A percentile compares a stretch with the other conserved stretches of the same genome.
Evolutionary conservation across 2,797 vertebrate species (phyloP).

Genomic region (Rhinichthys osculus): DNA sequence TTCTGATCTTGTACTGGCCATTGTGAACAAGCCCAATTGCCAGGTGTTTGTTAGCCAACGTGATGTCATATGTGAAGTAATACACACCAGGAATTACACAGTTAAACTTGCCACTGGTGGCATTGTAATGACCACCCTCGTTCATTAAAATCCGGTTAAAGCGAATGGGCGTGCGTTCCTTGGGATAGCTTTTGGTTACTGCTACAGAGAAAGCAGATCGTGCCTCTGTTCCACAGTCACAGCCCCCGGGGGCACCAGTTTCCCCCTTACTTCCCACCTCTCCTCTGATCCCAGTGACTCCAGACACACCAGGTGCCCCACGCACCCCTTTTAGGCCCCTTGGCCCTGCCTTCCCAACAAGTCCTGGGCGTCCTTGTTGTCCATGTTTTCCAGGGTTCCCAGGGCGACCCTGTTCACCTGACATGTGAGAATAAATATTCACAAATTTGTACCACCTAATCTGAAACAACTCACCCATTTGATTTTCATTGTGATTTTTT

Average conservation of each 20-base stretch:
- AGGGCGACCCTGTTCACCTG: conserved; percentile 86
- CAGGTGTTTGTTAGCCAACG: conserved; percentile 93
- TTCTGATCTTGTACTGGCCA: conserved; percentile 94
- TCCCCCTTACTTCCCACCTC: conserved; percentile 83
- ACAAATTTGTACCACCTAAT: neutral
- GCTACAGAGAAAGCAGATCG: conserved; percentile 95
- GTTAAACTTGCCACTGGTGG: conserved; percentile 90
- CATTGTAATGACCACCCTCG: conserved; percentile 91
- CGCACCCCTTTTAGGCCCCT: conserved; percentile 85
- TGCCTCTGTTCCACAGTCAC: conserved; percentile 82
- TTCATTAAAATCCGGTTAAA: conserved; percentile 95
- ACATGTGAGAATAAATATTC: conserved; percentile 48
- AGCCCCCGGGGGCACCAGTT: conserved; percentile 84
- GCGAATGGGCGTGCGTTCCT: conserved; percentile 91
- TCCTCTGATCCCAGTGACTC: conserved; percentile 83
- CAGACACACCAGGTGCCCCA: conserved; percentile 80
- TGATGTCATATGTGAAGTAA: conserved; percentile 97
- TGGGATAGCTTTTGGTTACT: conserved; percentile 92
- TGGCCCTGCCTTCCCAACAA: conserved; percentile 89
- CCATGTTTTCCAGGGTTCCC: conserved; percentile 91
- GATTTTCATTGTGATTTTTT: neutral
- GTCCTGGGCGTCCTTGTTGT: conserved; percentile 85
- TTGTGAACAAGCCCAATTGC: conserved; percentile 97
- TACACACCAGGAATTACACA: conserved; percentile 92
- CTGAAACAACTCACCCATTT: neutral